A percentile compares a stretch with the other conserved stretches of the same genome.
Conservation (phyloP, 2,888 invertebrate species). For the Agelastica alni region DNA sequence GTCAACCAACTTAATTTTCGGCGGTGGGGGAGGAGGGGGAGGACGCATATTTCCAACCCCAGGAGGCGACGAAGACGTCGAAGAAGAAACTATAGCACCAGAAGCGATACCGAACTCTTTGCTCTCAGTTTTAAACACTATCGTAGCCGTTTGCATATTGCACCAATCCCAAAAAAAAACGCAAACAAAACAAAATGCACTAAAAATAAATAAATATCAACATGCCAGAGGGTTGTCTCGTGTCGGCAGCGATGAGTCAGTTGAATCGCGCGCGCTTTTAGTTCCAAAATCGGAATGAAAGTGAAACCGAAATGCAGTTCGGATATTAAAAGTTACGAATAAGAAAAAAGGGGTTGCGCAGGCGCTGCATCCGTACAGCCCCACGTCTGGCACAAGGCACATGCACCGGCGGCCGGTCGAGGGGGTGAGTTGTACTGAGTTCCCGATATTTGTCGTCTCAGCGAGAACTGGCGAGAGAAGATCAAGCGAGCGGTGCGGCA, state of each 20-base stretch:
- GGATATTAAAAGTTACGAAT: conserved; percentile 49
- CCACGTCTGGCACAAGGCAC: conserved; percentile 63
- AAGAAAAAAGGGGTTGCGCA: conserved; percentile 46
- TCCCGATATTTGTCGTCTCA: conserved; percentile 54
- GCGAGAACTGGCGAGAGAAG: conserved; percentile 4
- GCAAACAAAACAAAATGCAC: conserved; percentile 57
- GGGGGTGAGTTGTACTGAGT: conserved; percentile 42
- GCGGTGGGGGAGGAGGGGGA: conserved; percentile 60
- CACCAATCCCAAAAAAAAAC: conserved; percentile 35
- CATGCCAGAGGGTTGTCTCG: conserved; percentile 30
- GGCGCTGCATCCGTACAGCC: conserved; percentile 62
- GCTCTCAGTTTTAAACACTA: conserved; percentile 52
- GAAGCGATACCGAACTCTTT: conserved; percentile 52
- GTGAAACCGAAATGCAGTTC: conserved; percentile 56
- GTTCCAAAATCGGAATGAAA: conserved; percentile 51
- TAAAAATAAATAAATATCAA: conserved; percentile 51
- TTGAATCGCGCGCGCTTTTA: conserved; percentile 31
- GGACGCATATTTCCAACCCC: conserved; percentile 55
- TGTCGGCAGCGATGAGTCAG: not conserved
- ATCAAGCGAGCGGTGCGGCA: conserved; percentile 46
- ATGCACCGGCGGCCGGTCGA: conserved; percentile 60
- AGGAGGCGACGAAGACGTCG: conserved; percentile 57
- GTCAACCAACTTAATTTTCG: conserved; percentile 47
- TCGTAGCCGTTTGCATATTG: conserved; percentile 65
- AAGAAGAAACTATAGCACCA: conserved; percentile 52